A percentile compares a stretch with the other conserved stretches of the same genome.
Conservation (phyloP, 1,140 invertebrate genomes). For the Ladona fulva region DNA sequence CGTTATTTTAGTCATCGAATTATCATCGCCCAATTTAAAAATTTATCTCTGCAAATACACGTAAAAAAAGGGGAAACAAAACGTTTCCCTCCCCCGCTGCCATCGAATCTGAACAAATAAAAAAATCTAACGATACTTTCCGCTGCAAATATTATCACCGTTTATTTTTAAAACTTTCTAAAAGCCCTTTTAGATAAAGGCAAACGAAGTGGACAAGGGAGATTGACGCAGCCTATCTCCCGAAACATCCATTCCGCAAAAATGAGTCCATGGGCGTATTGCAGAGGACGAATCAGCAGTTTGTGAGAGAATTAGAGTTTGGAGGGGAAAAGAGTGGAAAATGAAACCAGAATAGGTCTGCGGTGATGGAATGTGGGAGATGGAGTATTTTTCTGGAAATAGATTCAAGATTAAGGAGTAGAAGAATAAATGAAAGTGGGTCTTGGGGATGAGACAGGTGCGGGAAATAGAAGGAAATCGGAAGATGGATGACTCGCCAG, state of each 20-base stretch:
- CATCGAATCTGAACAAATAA: too few relatives aligned
- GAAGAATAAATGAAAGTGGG: too few relatives aligned
- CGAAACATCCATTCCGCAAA: not conserved
- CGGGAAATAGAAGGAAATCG: too few relatives aligned
- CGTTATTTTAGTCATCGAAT: conserved; percentile 1
- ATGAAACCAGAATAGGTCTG: too few relatives aligned
- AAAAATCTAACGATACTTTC: not conserved
- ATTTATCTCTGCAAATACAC: not conserved
- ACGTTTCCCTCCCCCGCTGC: too few relatives aligned
- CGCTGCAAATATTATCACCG: not conserved
- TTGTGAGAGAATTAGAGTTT: too few relatives aligned
- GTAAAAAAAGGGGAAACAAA: not conserved
- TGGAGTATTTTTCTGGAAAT: too few relatives aligned
- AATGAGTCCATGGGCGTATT: not conserved
- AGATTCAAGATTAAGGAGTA: too few relatives aligned
- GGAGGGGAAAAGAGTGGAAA: too few relatives aligned
- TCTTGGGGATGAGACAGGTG: too few relatives aligned
- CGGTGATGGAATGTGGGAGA: too few relatives aligned
- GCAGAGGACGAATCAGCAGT: not conserved
- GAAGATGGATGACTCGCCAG: too few relatives aligned
- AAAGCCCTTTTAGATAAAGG: not conserved
- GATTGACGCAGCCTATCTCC: not conserved
- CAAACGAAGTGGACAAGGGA: not conserved
- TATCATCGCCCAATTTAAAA: not conserved
- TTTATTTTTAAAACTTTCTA: not conserved